phyloP scores from a whole-genome alignment of 1,140 invertebrate species.

The Ceratina australensis region DNA sequence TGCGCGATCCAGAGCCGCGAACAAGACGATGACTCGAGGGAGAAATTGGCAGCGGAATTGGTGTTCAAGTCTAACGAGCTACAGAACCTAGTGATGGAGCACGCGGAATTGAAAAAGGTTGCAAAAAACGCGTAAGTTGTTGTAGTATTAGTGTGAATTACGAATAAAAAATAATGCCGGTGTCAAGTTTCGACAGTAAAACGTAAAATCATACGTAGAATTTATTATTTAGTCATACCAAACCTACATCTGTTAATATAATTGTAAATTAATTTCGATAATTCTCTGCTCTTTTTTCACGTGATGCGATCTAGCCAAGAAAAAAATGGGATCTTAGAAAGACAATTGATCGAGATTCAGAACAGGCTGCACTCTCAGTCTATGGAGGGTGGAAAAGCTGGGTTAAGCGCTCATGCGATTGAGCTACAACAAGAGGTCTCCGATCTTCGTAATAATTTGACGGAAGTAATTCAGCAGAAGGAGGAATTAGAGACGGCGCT shows the following conservation, averaged over 20 bases:
- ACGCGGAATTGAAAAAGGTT: constrained; percentile 51
- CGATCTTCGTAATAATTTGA: constrained; percentile 74
- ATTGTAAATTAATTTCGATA: neutral
- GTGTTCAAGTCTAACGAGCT: constrained; percentile 56
- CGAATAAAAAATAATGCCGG: too few species aligned
- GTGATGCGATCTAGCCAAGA: constrained; percentile 55
- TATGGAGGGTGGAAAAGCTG: constrained; percentile 53
- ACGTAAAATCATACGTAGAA: too few species aligned
- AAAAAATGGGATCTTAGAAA: constrained; percentile 52
- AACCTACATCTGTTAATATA: too few species aligned
- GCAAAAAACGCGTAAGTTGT: constrained; percentile 58
- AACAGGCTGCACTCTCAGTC: constrained; percentile 43
- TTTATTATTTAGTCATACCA: too few species aligned
- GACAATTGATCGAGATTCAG: constrained; percentile 57
- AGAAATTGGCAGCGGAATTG: constrained; percentile 57
- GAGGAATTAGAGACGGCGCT: constrained; percentile 77
- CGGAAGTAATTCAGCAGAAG: constrained; percentile 75
- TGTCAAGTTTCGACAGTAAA: too few species aligned
- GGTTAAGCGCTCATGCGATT: constrained; percentile 39
- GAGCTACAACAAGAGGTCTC: constrained; percentile 74
- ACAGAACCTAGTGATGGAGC: constrained; percentile 50
- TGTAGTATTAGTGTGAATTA: neutral
- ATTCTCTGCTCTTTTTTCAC: neutral
- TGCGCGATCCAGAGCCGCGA: constrained; percentile 22
- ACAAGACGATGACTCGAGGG: constrained; percentile 45